Evolutionary conservation across 2,113 vertebrate species (phyloP).

Genomic region (Pygoscelis antarcticus): DNA sequence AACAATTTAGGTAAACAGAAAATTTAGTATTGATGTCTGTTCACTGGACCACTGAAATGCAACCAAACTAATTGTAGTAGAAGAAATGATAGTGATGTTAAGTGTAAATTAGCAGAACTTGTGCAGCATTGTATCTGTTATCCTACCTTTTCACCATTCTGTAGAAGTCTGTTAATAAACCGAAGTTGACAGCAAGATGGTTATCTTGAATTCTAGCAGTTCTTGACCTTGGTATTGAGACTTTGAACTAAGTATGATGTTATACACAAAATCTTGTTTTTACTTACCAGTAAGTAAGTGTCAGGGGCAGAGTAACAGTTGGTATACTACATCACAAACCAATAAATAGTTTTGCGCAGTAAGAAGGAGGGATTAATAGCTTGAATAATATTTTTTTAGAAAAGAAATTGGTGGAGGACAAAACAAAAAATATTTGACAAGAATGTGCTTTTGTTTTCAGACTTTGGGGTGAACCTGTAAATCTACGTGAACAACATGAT

Average conservation of each 20-base stretch:
- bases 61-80: neutral
- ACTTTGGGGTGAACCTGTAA: constrained; percentile 98
- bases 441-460: constrained; percentile 73
- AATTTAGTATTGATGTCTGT: neutral
- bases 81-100: neutral
- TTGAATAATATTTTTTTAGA: neutral
- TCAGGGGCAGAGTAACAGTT: neutral
- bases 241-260: neutral
- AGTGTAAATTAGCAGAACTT: neutral
- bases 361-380: neutral
- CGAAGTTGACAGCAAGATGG: neutral
- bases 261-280: neutral
- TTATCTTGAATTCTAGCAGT: neutral
- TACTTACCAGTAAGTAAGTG: neutral
- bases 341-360: neutral
- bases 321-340: fast-evolving
- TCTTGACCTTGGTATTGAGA: neutral
- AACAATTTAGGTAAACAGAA: constrained; percentile 92
- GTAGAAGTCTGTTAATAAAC: neutral
- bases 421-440: neutral
- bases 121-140: neutral
- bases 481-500: constrained; percentile 96
- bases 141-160: neutral
- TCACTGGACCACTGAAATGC: neutral
- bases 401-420: neutral